Percentiles rank a stretch among this genome's conserved stretches.
Conservation (phyloP, 1,140 invertebrate genomes). For the Zaprionus kolodkinae region DNA sequence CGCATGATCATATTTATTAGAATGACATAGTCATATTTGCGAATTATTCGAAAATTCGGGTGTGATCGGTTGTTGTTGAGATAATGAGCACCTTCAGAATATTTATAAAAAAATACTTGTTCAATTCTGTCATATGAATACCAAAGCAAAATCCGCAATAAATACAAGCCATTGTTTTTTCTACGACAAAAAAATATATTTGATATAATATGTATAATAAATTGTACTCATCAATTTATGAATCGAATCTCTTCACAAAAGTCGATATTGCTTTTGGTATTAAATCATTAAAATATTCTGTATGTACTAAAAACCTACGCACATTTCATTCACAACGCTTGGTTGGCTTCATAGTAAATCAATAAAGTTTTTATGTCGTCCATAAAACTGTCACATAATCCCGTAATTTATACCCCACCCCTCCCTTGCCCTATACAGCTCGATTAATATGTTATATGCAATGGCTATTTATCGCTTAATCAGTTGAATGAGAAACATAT, state of each 20-base stretch:
- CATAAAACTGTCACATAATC: constrained; percentile 65
- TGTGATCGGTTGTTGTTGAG: constrained; percentile 8
- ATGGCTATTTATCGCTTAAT: constrained; percentile 69
- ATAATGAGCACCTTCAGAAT: constrained; percentile 18
- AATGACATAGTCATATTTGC: background rate
- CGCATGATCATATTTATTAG: constrained; percentile 1
- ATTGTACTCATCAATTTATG: constrained; percentile 13
- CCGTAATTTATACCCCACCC: constrained; percentile 49
- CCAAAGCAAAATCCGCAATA: background rate
- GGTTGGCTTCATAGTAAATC: constrained; percentile 29
- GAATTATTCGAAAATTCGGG: constrained; percentile 11
- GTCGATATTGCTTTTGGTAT: background rate
- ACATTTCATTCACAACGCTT: background rate
- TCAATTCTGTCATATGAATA: constrained; percentile 18
- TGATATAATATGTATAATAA: background rate
- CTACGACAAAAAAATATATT: background rate
- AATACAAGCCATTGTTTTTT: background rate
- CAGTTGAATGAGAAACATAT: constrained; percentile 60
- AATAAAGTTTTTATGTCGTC: constrained; percentile 57
- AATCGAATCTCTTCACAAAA: background rate
- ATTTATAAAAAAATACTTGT: background rate
- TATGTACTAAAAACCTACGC: background rate
- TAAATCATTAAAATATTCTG: constrained; percentile 3
- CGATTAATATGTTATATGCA: constrained; percentile 52
- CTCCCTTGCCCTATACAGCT: constrained; percentile 1